phyloP scores from a whole-genome alignment of 2,113 vertebrate species.

The Turdus rufiventris region DNA sequence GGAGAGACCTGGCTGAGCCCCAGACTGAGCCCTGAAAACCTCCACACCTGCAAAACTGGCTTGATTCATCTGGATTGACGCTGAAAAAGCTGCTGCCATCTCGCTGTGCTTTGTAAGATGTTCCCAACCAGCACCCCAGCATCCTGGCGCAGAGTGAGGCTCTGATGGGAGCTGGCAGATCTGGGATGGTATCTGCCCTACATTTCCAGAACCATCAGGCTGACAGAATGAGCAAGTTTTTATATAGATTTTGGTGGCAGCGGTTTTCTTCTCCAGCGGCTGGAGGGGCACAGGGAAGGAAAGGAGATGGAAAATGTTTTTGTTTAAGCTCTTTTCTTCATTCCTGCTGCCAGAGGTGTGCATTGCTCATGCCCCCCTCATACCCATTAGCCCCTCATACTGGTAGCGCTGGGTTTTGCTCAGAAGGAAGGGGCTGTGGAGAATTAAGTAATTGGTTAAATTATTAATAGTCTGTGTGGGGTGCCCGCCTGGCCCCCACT shows the following conservation, averaged over 20 bases:
- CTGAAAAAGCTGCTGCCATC: neutral
- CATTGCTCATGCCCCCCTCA: neutral
- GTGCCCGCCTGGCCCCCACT: fast-evolving
- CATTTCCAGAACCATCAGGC: neutral
- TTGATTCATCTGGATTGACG: fast-evolving
- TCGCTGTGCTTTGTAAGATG: fast-evolving
- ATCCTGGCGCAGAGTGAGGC: fast-evolving
- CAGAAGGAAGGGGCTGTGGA: neutral
- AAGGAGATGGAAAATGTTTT: neutral
- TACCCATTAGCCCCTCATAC: neutral
- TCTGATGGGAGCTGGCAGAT: conserved; percentile 43
- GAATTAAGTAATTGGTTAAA: neutral
- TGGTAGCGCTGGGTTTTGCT: neutral
- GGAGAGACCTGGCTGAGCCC: fast-evolving
- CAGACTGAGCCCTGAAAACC: neutral
- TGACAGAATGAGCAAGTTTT: conserved; percentile 39
- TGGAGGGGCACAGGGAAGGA: neutral
- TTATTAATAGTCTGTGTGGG: neutral
- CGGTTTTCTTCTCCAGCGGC: neutral
- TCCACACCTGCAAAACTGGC: fast-evolving
- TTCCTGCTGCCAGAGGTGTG: neutral
- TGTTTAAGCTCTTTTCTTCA: neutral
- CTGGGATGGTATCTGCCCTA: conserved; percentile 47
- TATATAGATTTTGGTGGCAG: conserved; percentile 3
- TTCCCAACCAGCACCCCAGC: neutral